phyloP scores from a whole-genome alignment of 1,140 invertebrate genomes.

The Bicyclus anynana region DNA sequence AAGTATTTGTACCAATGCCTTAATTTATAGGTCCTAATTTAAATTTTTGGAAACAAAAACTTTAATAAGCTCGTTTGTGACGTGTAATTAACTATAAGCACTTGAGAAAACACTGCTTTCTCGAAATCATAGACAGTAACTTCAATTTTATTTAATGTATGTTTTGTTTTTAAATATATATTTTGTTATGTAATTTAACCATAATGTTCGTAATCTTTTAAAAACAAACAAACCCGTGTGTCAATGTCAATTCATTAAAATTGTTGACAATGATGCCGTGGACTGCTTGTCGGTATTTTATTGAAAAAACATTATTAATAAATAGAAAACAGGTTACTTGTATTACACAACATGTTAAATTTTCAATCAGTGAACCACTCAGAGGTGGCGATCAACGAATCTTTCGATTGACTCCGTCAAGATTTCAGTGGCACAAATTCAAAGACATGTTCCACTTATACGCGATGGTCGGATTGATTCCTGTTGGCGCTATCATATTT shows the following conservation, averaged over 20 bases:
- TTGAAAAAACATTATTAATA: background rate
- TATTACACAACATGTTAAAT: background rate
- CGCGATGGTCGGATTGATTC: conserved; percentile 84
- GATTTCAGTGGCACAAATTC: conserved; percentile 87
- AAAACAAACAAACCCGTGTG: background rate
- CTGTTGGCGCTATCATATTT: conserved; percentile 80
- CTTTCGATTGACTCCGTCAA: conserved; percentile 15
- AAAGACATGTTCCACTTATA: conserved; percentile 92
- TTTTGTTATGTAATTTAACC: too few relatives aligned
- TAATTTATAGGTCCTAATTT: too few relatives aligned
- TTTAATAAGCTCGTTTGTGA: too few relatives aligned
- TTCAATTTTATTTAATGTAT: too few relatives aligned
- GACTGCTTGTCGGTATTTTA: background rate
- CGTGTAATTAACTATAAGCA: too few relatives aligned
- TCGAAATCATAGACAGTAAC: too few relatives aligned
- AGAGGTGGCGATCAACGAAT: background rate
- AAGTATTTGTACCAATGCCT: too few relatives aligned
- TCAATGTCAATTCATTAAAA: background rate
- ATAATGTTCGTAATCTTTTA: too few relatives aligned
- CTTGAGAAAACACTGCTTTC: too few relatives aligned
- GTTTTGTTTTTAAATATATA: too few relatives aligned
- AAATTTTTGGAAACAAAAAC: too few relatives aligned
- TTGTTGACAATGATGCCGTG: background rate
- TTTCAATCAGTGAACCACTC: background rate
- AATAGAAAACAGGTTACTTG: background rate